These are phyloP conservation scores for Halocynthia aurantium DNA, from an alignment of 23 tunicate species.

Conservation along the genomic window DNA sequence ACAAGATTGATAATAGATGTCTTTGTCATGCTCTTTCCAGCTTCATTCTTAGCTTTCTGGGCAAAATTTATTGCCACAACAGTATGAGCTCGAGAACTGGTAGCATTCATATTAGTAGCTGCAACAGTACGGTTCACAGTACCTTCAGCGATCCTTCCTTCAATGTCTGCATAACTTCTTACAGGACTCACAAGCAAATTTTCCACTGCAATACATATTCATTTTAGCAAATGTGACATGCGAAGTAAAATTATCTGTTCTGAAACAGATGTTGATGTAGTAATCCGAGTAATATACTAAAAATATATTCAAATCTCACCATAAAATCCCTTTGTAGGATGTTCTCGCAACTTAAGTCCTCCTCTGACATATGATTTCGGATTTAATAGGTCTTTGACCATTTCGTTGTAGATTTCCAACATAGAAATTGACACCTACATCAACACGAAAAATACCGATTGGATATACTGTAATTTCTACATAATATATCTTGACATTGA, in stretches of 20 bases:
- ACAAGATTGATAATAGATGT: constrained; percentile 86
- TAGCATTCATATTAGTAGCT: constrained; percentile 91
- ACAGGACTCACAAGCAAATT: constrained; percentile 62
- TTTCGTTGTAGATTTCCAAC: constrained; percentile 91
- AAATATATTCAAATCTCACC: constrained; percentile 25
- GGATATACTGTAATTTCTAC: too few species aligned
- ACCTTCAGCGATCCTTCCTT: constrained; percentile 69
- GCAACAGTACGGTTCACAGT: constrained; percentile 84
- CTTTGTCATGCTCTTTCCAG: constrained; percentile 85
- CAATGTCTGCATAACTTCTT: constrained; percentile 64
- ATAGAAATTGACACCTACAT: constrained; percentile 76
- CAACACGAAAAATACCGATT: too few species aligned
- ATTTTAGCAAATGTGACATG: background rate
- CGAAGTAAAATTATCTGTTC: background rate
- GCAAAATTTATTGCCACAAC: constrained; percentile 85
- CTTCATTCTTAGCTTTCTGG: constrained; percentile 67
- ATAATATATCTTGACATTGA: background rate
- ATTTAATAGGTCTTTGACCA: constrained; percentile 73
- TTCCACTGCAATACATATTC: constrained; percentile 38
- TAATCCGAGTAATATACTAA: too few species aligned
- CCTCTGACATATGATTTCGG: constrained; percentile 54
- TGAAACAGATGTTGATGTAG: background rate
- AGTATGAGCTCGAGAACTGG: constrained; percentile 89
- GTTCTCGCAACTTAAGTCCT: constrained; percentile 82
- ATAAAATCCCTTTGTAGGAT: constrained; percentile 87